Percentiles rank a stretch among this genome's conserved stretches.
Conservation (phyloP, 2,113 vertebrate species). For the Brevimyrus niger region DNA sequence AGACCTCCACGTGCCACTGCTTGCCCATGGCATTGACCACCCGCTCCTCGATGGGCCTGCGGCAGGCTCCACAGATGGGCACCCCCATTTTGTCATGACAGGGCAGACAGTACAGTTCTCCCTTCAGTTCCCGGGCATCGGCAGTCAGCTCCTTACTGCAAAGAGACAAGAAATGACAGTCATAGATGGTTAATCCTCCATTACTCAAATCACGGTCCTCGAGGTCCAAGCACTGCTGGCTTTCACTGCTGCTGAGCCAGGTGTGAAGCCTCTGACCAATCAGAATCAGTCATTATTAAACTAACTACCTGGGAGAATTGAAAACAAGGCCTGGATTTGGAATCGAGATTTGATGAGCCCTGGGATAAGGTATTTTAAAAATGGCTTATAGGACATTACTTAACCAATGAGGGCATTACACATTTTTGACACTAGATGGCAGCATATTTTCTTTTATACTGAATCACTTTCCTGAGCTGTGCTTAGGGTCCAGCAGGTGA, state of each 20-base stretch:
- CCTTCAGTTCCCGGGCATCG: slow-evolving; percentile 90
- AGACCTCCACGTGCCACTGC: slow-evolving; percentile 98
- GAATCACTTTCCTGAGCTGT: not conserved
- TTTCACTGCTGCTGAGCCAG: no score
- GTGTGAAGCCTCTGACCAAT: no score
- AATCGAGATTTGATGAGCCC: no score
- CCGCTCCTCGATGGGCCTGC: slow-evolving; percentile 90
- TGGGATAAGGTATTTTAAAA: not conserved
- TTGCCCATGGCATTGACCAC: slow-evolving; percentile 98
- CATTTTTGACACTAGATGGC: not conserved
- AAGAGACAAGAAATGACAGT: not conserved
- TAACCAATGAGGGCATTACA: not conserved
- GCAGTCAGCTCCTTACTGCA: slow-evolving; percentile 90
- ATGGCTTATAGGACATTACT: not conserved
- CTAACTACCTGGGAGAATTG: no score
- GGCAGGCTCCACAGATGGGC: slow-evolving; percentile 91
- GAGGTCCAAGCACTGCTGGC: no score
- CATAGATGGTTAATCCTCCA: not conserved
- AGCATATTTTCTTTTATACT: not conserved
- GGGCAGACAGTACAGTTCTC: slow-evolving; percentile 90
- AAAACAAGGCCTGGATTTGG: no score
- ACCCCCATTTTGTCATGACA: slow-evolving; percentile 99
- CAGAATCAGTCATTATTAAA: no score
- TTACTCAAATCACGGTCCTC: no score
- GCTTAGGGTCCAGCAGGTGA: not conserved